These are phyloP conservation scores for Gopherus evgoodei DNA, from an alignment of 2,113 vertebrate species.

Conservation along the genomic window DNA sequence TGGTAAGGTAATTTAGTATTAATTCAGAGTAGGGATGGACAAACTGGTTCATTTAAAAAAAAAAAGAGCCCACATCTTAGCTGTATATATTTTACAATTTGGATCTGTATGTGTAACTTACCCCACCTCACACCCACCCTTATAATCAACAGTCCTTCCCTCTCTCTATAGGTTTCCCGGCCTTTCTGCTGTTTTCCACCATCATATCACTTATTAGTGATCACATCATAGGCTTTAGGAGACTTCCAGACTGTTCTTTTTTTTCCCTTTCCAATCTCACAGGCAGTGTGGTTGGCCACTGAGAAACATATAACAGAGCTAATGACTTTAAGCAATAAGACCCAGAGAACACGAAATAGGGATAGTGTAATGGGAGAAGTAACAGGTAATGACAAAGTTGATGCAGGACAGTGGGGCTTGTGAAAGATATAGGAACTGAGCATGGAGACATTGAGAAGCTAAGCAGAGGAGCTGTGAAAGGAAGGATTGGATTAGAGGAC, in stretches of 20 bases:
- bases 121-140: fast-evolving
- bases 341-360: neutral
- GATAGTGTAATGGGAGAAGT: neutral
- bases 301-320: neutral
- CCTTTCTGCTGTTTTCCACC: fast-evolving
- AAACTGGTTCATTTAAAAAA: neutral
- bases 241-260: neutral
- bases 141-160: neutral
- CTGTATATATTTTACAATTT: neutral
- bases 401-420: neutral
- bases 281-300: neutral
- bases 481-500: neutral
- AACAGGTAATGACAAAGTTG: neutral
- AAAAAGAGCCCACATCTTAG: neutral
- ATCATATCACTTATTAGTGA: neutral
- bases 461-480: neutral
- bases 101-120: neutral
- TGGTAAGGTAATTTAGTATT: neutral
- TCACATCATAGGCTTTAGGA: neutral
- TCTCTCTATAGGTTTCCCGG: neutral
- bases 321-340: neutral
- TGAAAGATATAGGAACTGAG: neutral
- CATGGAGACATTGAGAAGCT: neutral
- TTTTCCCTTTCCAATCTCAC: neutral
- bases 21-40: neutral